Conservation (phyloP, 2,113 vertebrate genomes). For the Bufo bufo region DNA sequence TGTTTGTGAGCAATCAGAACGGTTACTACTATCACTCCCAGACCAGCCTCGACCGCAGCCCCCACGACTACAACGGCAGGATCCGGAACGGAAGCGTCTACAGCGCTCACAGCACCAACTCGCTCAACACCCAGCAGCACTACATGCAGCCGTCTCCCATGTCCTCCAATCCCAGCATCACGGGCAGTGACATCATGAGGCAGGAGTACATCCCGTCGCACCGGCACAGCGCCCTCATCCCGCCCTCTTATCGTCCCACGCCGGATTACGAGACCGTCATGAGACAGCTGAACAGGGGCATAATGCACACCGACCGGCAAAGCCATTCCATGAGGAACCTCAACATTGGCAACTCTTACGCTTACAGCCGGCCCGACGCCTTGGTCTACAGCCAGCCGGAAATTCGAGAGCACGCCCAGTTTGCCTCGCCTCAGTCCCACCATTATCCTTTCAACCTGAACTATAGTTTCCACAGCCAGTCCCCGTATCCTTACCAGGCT, state of each 20-base stretch:
- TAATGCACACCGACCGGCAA: conserved; percentile 82
- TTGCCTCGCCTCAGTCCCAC: conserved; percentile 68
- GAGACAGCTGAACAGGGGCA: conserved; percentile 85
- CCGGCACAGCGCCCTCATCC: conserved; percentile 91
- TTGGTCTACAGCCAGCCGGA: conserved; percentile 98
- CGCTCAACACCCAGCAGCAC: conserved; percentile 91
- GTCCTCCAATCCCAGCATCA: conserved; percentile 97
- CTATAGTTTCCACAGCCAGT: conserved; percentile 92
- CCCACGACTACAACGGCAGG: conserved; percentile 85
- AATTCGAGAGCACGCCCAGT: conserved; percentile 85
- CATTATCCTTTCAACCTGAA: conserved; percentile 87
- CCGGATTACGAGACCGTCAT: conserved; percentile 97
- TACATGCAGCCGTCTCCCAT: conserved; percentile 92
- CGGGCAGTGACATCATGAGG: conserved; percentile 88
- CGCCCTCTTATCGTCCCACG: conserved; percentile 93
- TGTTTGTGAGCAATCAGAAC: conserved; percentile 90
- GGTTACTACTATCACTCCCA: conserved; percentile 96
- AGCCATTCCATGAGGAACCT: conserved; percentile 95
- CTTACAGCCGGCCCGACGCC: conserved; percentile 91
- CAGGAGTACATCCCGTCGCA: conserved; percentile 89
- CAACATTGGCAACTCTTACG: conserved; percentile 89
- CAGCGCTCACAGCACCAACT: conserved; percentile 95
- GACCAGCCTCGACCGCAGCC: conserved; percentile 90
- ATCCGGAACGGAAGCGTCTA: conserved; percentile 95
- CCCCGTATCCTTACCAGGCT: conserved; percentile 83